phyloP scores from a whole-genome alignment of 2,888 invertebrate species.

The Pseudolycoriella hygida region DNA sequence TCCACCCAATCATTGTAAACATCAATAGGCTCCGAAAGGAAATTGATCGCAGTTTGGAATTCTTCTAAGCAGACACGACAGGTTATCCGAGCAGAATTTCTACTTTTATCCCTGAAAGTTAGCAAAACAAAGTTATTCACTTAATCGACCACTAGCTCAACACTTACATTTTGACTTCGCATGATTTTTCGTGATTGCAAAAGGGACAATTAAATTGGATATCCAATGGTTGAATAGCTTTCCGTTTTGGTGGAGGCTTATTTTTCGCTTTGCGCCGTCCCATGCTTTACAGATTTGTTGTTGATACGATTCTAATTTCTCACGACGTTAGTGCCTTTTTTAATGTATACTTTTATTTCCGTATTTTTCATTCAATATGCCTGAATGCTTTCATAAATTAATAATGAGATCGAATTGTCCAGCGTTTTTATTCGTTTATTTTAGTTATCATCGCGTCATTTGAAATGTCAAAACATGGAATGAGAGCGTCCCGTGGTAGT shows the following conservation, averaged over 20 bases:
- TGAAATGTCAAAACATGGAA: no score
- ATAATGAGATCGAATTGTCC: no score
- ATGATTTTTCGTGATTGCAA: conserved; percentile 97
- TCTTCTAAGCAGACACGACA: conserved; percentile 94
- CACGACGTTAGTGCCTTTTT: no score
- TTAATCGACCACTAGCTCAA: conserved; percentile 4
- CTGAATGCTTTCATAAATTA: no score
- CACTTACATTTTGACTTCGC: conserved; percentile 95
- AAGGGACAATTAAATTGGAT: conserved; percentile 97
- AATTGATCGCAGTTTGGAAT: conserved; percentile 91
- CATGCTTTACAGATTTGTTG: conserved; percentile 39
- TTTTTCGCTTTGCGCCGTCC: conserved; percentile 92
- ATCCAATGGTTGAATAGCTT: conserved; percentile 83
- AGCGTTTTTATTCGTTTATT: no score
- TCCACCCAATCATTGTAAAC: conserved; percentile 99
- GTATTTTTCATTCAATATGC: not conserved
- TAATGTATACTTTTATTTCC: not conserved
- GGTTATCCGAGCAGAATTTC: conserved; percentile 86
- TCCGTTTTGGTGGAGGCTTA: conserved; percentile 90
- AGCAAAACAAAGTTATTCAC: conserved; percentile 3
- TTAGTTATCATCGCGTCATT: no score
- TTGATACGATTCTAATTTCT: no score
- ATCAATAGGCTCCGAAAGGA: conserved; percentile 92
- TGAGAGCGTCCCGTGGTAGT: no score
- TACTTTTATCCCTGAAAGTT: conserved; percentile 72